Evolutionary conservation across 1,140 invertebrate species (phyloP).

Genomic region (Diorhabda sublineata): DNA sequence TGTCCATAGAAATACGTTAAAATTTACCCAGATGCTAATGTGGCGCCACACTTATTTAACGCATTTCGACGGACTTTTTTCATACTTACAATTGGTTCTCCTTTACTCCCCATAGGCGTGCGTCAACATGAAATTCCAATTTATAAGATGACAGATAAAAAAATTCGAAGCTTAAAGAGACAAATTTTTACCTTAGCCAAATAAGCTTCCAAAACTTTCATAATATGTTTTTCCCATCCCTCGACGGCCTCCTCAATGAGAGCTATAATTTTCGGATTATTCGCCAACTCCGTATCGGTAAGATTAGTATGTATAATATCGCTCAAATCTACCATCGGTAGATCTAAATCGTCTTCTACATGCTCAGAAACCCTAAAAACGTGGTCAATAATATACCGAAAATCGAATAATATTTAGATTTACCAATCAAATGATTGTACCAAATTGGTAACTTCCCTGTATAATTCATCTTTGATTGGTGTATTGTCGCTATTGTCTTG

Average conservation of each 20-base stretch:
- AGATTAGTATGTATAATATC: slow-evolving; percentile 52
- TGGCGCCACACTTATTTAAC: too few species aligned
- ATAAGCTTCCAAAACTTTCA: slow-evolving; percentile 52
- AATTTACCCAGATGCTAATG: too few species aligned
- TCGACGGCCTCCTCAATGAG: slow-evolving; percentile 60
- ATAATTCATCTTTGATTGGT: slow-evolving; percentile 31
- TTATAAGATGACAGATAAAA: too few species aligned
- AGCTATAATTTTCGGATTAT: slow-evolving; percentile 51
- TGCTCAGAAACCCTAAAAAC: slow-evolving; percentile 61
- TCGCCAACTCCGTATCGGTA: slow-evolving; percentile 47
- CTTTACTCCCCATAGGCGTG: too few species aligned
- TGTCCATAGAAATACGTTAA: too few species aligned
- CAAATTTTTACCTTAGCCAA: slow-evolving; percentile 52
- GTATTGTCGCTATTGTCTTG: slow-evolving; percentile 19
- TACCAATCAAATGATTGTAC: slow-evolving; percentile 24
- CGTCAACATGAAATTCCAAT: too few species aligned
- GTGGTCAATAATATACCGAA: too few species aligned
- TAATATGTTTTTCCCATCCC: slow-evolving; percentile 63
- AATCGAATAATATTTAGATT: not conserved
- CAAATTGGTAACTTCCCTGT: slow-evolving; percentile 27
- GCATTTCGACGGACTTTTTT: too few species aligned
- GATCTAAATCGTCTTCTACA: slow-evolving; percentile 60
- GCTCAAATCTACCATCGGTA: slow-evolving; percentile 53
- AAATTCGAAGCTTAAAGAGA: not conserved
- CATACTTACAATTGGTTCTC: too few species aligned